These are phyloP conservation scores for Girardinus metallicus DNA, from an alignment of 2,797 vertebrate genomes.

Conservation along the genomic window DNA sequence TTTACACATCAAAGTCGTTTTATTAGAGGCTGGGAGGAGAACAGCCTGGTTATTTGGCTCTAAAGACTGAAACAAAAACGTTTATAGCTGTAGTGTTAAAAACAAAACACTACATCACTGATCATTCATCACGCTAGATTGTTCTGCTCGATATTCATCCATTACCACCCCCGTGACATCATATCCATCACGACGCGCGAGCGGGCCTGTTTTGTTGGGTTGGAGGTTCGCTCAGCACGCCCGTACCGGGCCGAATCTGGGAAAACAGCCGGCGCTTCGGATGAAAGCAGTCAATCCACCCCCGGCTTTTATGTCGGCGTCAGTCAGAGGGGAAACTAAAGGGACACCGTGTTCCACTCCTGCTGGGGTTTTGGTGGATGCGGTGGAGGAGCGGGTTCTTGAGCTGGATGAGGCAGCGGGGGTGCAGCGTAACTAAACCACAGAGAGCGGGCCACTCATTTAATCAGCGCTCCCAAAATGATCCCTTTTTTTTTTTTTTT, in stretches of 20 bases:
- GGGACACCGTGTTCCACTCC: conserved; percentile 57
- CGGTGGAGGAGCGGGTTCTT: conserved; percentile 13
- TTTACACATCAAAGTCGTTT: background rate
- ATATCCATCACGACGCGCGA: background rate
- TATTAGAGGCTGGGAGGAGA: background rate
- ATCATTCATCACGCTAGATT: background rate
- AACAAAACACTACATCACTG: background rate
- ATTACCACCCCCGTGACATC: conserved; percentile 14
- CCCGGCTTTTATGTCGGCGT: conserved; percentile 57
- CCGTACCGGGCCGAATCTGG: conserved; percentile 38
- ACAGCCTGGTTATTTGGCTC: background rate
- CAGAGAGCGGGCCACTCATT: conserved; percentile 34
- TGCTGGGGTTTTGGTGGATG: conserved; percentile 23
- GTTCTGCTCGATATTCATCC: conserved; percentile 9
- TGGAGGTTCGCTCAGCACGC: conserved; percentile 4
- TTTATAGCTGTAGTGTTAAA: background rate
- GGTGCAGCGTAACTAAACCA: conserved; percentile 63
- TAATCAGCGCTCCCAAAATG: conserved; percentile 6
- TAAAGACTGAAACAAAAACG: background rate
- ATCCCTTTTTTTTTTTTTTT: background rate
- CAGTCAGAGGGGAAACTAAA: conserved; percentile 53
- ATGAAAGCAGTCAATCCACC: conserved; percentile 52
- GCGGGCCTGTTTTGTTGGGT: conserved; percentile 8
- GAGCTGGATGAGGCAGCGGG: conserved; percentile 47
- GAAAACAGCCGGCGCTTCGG: conserved; percentile 43